Conservation (phyloP, 2,888 invertebrate species). For the Cantharis rufa region DNA sequence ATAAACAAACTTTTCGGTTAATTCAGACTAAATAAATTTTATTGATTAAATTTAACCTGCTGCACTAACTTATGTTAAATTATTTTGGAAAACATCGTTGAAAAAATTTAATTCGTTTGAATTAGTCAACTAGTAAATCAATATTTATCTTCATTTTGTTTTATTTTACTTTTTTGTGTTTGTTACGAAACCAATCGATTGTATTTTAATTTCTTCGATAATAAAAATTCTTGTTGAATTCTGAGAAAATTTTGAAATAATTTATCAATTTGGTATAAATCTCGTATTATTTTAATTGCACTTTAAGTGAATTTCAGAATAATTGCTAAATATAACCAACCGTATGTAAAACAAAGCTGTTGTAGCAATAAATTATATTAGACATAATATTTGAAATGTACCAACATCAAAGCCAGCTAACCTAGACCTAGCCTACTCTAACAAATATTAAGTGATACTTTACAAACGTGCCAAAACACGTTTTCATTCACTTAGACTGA, state of each 20-base stretch:
- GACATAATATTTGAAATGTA: background rate
- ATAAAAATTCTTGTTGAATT: background rate
- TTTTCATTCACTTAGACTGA: background rate
- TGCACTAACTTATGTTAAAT: background rate
- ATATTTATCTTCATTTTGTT: background rate
- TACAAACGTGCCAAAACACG: background rate
- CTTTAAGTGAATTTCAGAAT: background rate
- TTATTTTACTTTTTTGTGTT: background rate
- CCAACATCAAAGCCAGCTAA: conserved; percentile 10
- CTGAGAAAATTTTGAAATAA: background rate
- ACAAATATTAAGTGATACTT: conserved; percentile 13
- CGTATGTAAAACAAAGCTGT: background rate
- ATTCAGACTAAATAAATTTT: background rate
- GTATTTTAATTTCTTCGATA: background rate
- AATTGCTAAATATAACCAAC: background rate
- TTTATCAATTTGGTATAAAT: background rate
- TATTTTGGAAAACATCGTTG: background rate
- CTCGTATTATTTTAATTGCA: background rate
- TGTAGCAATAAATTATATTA: background rate
- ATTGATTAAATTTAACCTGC: background rate
- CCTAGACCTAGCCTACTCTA: conserved; percentile 20
- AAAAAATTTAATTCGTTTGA: background rate
- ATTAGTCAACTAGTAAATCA: background rate
- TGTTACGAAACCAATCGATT: background rate
- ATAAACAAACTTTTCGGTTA: background rate